Percentiles rank a stretch among this genome's conserved stretches.
Conservation (phyloP, 2,797 vertebrate species). For the Furcifer pardalis region DNA sequence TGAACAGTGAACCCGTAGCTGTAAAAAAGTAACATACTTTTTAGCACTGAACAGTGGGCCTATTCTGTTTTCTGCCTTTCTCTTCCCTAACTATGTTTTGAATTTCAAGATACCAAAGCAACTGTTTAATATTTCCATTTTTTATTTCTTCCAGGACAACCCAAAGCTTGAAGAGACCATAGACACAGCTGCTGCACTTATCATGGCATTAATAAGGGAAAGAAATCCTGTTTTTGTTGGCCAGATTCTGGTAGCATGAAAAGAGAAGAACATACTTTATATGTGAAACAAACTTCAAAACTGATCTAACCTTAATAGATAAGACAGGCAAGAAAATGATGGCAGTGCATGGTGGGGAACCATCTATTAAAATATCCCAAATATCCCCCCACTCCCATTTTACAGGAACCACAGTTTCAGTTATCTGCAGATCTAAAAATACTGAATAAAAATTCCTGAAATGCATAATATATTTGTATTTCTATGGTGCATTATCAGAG, state of each 20-base stretch:
- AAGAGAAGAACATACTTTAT: not conserved
- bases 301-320: not conserved
- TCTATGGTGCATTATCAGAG: no score
- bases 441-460: no score
- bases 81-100: not conserved
- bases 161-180: slow-evolving; percentile 69
- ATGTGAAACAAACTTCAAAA: not conserved
- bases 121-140: rapidly evolving
- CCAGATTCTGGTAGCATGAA: slow-evolving; percentile 76
- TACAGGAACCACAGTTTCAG: no score
- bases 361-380: not conserved
- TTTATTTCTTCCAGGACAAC: slow-evolving; percentile 63
- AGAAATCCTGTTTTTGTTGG: slow-evolving; percentile 73
- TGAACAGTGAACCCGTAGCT: not conserved
- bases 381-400: no score
- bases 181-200: slow-evolving; percentile 71
- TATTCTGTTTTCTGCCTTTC: not conserved
- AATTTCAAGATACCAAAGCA: not conserved
- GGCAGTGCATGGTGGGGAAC: not conserved
- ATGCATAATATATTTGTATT: no score
- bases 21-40: not conserved
- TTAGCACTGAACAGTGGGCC: not conserved
- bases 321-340: not conserved
- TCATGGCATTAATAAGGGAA: slow-evolving; percentile 75
- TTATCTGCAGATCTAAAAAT: not conserved